These are phyloP conservation scores for Cenopis cana DNA, from an alignment of 2,888 invertebrate species.

Conservation along the genomic window DNA sequence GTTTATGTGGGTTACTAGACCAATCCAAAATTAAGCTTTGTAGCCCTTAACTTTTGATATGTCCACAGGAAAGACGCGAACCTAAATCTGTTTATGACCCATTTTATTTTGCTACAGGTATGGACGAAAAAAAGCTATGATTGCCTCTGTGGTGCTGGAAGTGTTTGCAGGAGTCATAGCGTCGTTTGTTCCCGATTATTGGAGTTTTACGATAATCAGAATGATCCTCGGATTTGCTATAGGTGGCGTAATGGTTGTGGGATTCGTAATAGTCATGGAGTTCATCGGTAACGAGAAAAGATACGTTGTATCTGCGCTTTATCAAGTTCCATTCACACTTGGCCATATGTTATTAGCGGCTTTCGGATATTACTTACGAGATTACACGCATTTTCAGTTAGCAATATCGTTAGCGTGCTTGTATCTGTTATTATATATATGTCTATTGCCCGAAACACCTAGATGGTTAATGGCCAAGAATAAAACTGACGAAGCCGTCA, in stretches of 20 bases:
- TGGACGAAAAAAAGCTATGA: slow-evolving; percentile 89
- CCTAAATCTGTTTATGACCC: too few relatives aligned
- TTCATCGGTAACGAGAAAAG: slow-evolving; percentile 83
- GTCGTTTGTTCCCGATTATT: slow-evolving; percentile 87
- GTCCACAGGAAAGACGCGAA: too few relatives aligned
- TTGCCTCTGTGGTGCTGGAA: slow-evolving; percentile 89
- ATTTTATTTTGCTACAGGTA: slow-evolving; percentile 82
- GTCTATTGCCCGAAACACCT: slow-evolving; percentile 91
- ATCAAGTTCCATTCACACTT: slow-evolving; percentile 87
- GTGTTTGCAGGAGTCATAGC: slow-evolving; percentile 87
- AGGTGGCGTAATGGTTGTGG: slow-evolving; percentile 90
- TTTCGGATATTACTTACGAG: slow-evolving; percentile 86
- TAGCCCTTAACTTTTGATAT: too few relatives aligned
- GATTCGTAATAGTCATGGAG: slow-evolving; percentile 86
- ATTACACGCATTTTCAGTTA: slow-evolving; percentile 87
- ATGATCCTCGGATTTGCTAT: slow-evolving; percentile 90
- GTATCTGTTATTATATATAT: slow-evolving; percentile 87
- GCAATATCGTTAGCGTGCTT: slow-evolving; percentile 84
- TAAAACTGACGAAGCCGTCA: slow-evolving; percentile 84
- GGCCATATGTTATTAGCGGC: slow-evolving; percentile 87
- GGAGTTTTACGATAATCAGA: slow-evolving; percentile 87
- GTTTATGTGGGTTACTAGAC: too few relatives aligned
- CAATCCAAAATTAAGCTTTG: too few relatives aligned
- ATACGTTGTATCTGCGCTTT: slow-evolving; percentile 84
- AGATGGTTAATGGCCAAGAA: slow-evolving; percentile 90